Percentiles rank a stretch among this genome's conserved stretches.
These are phyloP conservation scores for Eospalax fontanierii DNA, from an alignment of 2,797 vertebrate genomes.

Conservation along the genomic window DNA sequence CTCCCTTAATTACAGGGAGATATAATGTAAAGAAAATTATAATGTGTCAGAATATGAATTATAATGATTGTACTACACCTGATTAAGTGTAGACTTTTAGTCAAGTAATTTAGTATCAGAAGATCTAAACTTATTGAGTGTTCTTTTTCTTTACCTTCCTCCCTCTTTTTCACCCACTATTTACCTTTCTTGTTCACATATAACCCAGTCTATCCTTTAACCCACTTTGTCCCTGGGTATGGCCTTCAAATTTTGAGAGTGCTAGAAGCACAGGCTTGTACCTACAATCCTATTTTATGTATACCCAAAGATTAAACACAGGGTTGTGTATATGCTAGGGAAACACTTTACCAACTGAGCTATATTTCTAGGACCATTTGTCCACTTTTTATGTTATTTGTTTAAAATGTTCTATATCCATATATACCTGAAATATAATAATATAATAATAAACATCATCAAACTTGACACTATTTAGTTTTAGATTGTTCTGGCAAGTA, in stretches of 20 bases:
- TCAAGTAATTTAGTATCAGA: neutral
- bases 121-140: neutral
- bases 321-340: accelerated
- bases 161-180: too few species aligned
- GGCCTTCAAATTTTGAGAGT: neutral
- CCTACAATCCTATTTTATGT: neutral
- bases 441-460: neutral
- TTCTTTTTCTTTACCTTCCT: neutral
- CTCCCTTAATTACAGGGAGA: neutral
- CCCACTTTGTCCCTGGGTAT: neutral
- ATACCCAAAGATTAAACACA: neutral
- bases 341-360: neutral
- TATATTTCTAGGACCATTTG: neutral
- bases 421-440: neutral
- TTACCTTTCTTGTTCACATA: neutral
- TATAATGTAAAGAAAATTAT: neutral
- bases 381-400: neutral
- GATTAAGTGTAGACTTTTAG: neutral
- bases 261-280: neutral
- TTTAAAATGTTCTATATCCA: neutral
- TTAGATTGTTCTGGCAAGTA: neutral
- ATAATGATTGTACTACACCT: neutral
- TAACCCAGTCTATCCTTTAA: neutral
- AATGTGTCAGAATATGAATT: neutral
- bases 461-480: neutral